Conservation (phyloP, 2,113 vertebrate genomes). For the Urocynchramus pylzowi region DNA sequence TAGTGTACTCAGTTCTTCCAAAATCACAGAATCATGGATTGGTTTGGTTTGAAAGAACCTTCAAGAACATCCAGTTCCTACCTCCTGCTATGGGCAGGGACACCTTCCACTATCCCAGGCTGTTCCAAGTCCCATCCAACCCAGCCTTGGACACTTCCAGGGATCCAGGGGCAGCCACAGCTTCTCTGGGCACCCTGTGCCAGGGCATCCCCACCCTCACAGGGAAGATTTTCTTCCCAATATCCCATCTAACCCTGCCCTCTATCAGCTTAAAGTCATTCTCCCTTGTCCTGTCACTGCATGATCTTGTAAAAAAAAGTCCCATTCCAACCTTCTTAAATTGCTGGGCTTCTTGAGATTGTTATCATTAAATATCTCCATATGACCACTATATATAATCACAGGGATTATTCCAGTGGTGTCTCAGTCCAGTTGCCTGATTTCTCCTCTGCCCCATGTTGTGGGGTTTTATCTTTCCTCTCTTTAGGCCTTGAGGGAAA, state of each 20-base stretch:
- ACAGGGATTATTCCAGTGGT: not conserved
- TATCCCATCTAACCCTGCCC: not conserved
- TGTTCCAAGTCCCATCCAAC: rapidly evolving
- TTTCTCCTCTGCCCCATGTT: not conserved
- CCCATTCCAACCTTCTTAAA: not conserved
- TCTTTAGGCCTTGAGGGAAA: not conserved
- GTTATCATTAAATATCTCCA: not conserved
- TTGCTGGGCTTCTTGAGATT: not conserved
- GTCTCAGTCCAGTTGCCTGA: not conserved
- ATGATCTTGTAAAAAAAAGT: not conserved
- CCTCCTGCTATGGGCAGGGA: not conserved
- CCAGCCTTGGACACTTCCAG: not conserved
- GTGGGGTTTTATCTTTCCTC: not conserved
- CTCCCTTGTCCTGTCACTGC: not conserved
- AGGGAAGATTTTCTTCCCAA: not conserved
- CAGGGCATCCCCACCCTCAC: not conserved
- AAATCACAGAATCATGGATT: not conserved
- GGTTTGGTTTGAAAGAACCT: not conserved
- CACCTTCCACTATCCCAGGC: rapidly evolving
- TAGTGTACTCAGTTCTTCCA: not conserved
- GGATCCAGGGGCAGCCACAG: not conserved
- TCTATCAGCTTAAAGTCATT: not conserved
- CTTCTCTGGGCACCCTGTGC: not conserved
- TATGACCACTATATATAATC: not conserved
- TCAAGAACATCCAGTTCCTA: not conserved